Conservation (phyloP, 2,113 vertebrate species). For the Romanogobio albipinnatus region DNA sequence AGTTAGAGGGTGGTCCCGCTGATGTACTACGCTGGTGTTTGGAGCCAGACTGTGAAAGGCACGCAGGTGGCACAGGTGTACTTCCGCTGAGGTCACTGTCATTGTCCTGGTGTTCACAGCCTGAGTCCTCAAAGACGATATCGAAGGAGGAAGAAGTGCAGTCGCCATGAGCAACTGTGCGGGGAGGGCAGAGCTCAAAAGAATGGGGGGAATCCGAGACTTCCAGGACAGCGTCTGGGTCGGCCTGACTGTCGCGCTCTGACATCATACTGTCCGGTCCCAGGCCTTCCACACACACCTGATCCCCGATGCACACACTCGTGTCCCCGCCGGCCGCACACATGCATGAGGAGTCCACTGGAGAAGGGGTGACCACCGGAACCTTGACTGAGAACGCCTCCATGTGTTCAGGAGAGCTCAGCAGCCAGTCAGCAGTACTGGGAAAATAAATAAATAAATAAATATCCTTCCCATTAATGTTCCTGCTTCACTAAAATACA, state of each 20-base stretch:
- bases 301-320: constrained; percentile 45
- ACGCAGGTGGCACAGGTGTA: constrained; percentile 61
- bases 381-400: constrained; percentile 91
- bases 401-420: constrained; percentile 89
- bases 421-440: constrained; percentile 91
- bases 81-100: constrained; percentile 59
- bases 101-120: constrained; percentile 81
- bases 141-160: constrained; percentile 91
- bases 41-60: constrained; percentile 76
- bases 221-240: constrained; percentile 79
- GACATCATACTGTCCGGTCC: constrained; percentile 78
- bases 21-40: constrained; percentile 68
- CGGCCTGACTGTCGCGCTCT: constrained; percentile 80
- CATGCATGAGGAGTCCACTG: constrained; percentile 41
- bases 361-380: constrained; percentile 78
- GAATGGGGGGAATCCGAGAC: constrained; percentile 74
- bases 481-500: neutral
- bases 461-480: neutral
- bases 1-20: constrained; percentile 61
- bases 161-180: constrained; percentile 74
- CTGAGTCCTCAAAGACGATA: constrained; percentile 97
- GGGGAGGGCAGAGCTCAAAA: constrained; percentile 80
- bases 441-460: constrained; percentile 1
- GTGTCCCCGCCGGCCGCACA: constrained; percentile 52
- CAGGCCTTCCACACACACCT: constrained; percentile 54